Evolutionary conservation across 2,113 vertebrate genomes (phyloP).

Genomic region (Mesembrinibis cayennensis): DNA sequence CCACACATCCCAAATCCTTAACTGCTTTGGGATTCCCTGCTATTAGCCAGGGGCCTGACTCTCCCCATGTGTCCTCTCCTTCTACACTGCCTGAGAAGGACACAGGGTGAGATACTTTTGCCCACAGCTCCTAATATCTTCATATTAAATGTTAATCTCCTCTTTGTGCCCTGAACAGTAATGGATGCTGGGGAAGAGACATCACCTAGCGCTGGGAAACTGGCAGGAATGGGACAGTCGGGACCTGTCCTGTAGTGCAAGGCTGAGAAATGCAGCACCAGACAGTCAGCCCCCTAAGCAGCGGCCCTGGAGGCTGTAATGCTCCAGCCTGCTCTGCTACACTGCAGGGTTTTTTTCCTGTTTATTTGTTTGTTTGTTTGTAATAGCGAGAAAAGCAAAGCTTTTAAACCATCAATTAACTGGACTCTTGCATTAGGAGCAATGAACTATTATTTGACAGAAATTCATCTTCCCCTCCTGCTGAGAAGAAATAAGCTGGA

Average conservation of each 20-base stretch:
- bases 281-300: not conserved
- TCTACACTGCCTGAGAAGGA: not conserved
- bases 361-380: not conserved
- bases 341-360: not conserved
- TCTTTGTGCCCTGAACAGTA: not conserved
- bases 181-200: fast-evolving
- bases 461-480: conserved; percentile 57
- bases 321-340: not conserved
- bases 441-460: conserved; percentile 14
- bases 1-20: not conserved
- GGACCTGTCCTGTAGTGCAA: fast-evolving
- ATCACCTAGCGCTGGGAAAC: fast-evolving
- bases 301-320: not conserved
- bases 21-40: not conserved
- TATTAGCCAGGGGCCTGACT: not conserved
- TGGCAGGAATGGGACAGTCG: not conserved
- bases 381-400: not conserved
- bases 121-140: not conserved
- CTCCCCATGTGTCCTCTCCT: fast-evolving
- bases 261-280: not conserved
- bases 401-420: conserved; percentile 51
- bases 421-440: conserved; percentile 48
- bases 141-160: fast-evolving
- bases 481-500: conserved; percentile 43
- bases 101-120: not conserved